Base-by-base conservation (phyloP, 1,140 invertebrate genomes). In the Lethocerus indicus region DNA sequence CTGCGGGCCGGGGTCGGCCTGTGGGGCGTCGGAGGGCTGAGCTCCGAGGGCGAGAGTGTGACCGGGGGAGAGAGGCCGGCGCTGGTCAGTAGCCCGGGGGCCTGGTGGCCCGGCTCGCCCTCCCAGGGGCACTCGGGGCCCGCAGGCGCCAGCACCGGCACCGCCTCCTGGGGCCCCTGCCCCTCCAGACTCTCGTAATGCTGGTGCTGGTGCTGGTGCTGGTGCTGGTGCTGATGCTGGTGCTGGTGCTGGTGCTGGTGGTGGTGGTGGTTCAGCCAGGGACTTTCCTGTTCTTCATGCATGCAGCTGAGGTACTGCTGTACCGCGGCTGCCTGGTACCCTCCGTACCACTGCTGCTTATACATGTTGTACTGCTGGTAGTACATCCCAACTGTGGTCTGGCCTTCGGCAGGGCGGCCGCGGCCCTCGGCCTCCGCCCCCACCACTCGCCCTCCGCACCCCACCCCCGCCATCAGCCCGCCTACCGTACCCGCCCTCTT, bases 1-100 rank as follows among this genome's bases (percentile, higher is more conserved):
- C 80, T 83, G 14, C 81, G 69, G 14, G 75, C 73, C 2, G 78
- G 75, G 6, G 75, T 68, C 14, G 83, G 81, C 59, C 73, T 20
- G 20, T 54, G 47, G 13, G 36, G 37, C n/a, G 28, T 50, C 48
- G 32, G 32, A 29, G 13, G 39, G 39, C 9, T 24, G 42, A 4
- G 28, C 39, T 37, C 26, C 25, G 42, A 25, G 18, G 35, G 14
- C 24, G 6, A 24, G 26, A 24, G 28, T 24, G 14, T 14, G n/a
- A 27, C 45, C 47, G 16, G 47, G 42, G 40, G 28, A 24, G 13
- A 40, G 23, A 21, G 49, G 28, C 29, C 37, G 46, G 21, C 36
- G 46, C 35, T 42, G n/a, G 4, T 29, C 12, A n/a, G 41, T 26
- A 12, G 47, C 37, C 4, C 23, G 35, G 16, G 24, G 36, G 50